Base-by-base conservation (phyloP, 2,113 vertebrate genomes). In the Chamaetylas fuelleborni region DNA sequence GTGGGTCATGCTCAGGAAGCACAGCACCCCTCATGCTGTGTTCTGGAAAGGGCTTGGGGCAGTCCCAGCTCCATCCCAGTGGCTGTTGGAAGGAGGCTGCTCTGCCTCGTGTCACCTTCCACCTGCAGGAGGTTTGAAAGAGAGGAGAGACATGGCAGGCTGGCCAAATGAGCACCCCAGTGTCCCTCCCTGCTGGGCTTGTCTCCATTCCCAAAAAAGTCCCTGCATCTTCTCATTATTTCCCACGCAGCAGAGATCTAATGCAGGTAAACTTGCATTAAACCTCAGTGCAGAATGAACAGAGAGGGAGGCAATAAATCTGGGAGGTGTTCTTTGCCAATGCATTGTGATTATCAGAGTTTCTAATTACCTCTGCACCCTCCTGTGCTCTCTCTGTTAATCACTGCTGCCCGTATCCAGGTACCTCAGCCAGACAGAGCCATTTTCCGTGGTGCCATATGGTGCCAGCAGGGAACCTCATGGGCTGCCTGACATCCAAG, bases 281-380 rank as follows among this genome's bases (percentile, higher is more conserved):
- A 92, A 86, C 26, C 33, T 86, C 45, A 19, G 18, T 58, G 71
- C 38, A 74, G 51, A 43, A 45, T 4, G 47, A 79, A 10, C 65
- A 65, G 40, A 29, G 48, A 84, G 19, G 48, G 31, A 83, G 40
- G 47, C 43, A 86, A 36, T 79, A 81, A 91, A 84, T 36, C 64
- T 22, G 11, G 34, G 42, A 88, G 56, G 40, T 0, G 0, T 64
- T 76, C 77, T 58, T 66, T 64, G 26, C 60, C 42, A 34, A 5
- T 73, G 53, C 33, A 34, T 1, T 53, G 74, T 65, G 65, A 91
- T 91, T 83, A 67, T 24, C 81, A 61, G 65, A 67, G 72, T 65
- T 72, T 87, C 36, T 95, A 89, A 90, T 91, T 93, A 81, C 33
- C 42, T 93, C 77, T 83, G 81, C 58, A 33, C 70, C 88, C 88